phyloP scores from a whole-genome alignment of 2,113 vertebrate genomes.

The Festucalex cinctus region DNA sequence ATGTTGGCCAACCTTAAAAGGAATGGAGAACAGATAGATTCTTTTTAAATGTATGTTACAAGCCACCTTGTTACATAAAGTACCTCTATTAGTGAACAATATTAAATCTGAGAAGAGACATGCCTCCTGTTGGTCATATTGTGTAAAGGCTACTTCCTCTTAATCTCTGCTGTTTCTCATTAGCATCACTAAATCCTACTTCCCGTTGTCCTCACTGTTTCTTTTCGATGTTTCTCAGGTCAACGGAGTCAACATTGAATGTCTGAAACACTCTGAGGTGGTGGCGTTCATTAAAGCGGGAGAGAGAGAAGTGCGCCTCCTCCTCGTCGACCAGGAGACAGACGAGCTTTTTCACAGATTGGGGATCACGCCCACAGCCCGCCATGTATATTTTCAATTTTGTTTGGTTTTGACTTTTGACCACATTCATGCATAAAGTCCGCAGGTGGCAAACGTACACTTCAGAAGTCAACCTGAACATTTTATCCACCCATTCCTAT shows the following conservation, averaged over 20 bases:
- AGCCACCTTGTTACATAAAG: background rate
- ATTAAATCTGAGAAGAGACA: background rate
- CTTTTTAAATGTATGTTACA: background rate
- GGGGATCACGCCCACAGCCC: slow-evolving; percentile 75
- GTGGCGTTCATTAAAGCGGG: slow-evolving; percentile 80
- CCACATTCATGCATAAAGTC: no score
- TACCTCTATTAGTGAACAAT: background rate
- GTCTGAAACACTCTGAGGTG: slow-evolving; percentile 85
- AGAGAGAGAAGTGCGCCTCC: slow-evolving; percentile 76
- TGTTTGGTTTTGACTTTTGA: background rate
- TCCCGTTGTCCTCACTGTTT: background rate
- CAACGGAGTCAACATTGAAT: slow-evolving; percentile 81
- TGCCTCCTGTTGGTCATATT: slow-evolving; percentile 8
- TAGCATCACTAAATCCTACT: background rate
- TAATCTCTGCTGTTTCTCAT: background rate
- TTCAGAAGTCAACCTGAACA: no score
- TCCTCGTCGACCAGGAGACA: slow-evolving; percentile 86
- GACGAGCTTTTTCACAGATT: slow-evolving; percentile 84
- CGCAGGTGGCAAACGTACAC: no score
- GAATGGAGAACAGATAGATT: background rate
- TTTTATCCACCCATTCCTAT: no score
- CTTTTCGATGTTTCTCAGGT: slow-evolving; percentile 72
- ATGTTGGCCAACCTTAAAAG: slow-evolving; percentile 1
- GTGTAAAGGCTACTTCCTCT: background rate
- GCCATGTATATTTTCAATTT: slow-evolving; percentile 78